Conservation (phyloP, 2,113 vertebrate species). For the Castor canadensis region DNA sequence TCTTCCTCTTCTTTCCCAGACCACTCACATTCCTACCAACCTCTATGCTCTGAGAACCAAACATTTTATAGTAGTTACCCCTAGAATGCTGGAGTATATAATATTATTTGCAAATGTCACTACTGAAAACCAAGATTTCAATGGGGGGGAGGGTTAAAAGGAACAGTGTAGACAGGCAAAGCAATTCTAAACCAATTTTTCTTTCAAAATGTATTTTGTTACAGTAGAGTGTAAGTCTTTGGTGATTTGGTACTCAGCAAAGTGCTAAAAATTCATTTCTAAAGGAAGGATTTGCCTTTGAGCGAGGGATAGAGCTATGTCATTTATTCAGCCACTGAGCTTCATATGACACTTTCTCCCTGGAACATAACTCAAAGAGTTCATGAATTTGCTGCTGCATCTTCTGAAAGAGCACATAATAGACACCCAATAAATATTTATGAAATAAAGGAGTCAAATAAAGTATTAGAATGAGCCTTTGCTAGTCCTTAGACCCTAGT, state of each 20-base stretch:
- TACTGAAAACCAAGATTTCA: no score
- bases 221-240: conserved; percentile 7
- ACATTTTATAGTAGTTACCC: background rate
- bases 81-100: background rate
- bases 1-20: background rate
- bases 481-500: background rate
- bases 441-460: conserved; percentile 40
- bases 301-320: background rate
- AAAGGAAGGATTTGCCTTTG: background rate
- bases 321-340: background rate
- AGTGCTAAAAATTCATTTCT: background rate
- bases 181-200: background rate
- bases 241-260: background rate
- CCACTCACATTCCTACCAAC: background rate
- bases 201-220: conserved; percentile 1
- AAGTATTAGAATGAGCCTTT: background rate
- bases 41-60: background rate
- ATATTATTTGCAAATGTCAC: background rate
- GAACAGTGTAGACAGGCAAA: background rate
- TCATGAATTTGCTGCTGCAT: background rate
- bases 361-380: background rate
- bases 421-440: conserved; percentile 44
- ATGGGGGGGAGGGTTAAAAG: background rate
- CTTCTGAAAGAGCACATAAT: background rate
- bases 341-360: background rate